Conservation (phyloP, 2,888 invertebrate species). For the Falcaria lacertinaria region DNA sequence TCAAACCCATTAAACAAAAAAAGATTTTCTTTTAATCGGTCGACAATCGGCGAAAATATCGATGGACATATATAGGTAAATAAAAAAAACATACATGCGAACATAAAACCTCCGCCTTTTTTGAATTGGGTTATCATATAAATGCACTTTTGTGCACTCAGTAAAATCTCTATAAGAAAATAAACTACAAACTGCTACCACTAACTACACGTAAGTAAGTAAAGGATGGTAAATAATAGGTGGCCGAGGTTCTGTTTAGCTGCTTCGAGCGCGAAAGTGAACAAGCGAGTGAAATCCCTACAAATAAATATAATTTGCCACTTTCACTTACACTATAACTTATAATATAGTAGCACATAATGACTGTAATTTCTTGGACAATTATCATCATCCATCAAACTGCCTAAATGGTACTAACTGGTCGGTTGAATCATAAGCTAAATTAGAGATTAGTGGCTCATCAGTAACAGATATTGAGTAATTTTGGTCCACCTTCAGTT, state of each 20-base stretch:
- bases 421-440: not conserved
- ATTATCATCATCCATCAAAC: not conserved
- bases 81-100: no score
- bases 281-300: not conserved
- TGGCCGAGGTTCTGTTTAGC: not conserved
- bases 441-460: not conserved
- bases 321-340: not conserved
- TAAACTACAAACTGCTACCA: not conserved
- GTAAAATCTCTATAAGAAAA: not conserved
- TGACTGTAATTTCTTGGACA: not conserved
- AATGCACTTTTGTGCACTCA: no score
- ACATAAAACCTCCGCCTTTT: no score
- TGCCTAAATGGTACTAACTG: not conserved
- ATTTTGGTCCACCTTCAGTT: no score
- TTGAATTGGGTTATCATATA: no score
- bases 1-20: no score
- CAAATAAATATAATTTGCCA: not conserved
- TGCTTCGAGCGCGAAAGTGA: not conserved
- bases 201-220: not conserved
- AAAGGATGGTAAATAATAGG: not conserved
- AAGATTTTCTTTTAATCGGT: no score
- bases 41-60: no score
- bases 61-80: no score
- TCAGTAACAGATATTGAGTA: no score
- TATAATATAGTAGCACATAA: not conserved